Evolutionary conservation across 2,888 invertebrate species (phyloP).

Genomic region (Cerastis leucographa): DNA sequence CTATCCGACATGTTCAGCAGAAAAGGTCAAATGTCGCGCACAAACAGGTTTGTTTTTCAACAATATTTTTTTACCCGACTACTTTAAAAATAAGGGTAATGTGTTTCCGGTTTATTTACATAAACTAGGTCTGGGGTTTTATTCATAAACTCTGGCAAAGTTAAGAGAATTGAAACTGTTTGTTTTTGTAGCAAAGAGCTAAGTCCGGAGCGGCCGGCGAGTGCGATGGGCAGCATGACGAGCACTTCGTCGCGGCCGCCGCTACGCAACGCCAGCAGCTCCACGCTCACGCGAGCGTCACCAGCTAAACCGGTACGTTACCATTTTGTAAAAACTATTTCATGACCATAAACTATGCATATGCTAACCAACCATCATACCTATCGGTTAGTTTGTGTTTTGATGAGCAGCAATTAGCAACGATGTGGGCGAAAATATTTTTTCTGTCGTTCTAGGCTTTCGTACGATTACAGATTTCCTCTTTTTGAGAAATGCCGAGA

Average conservation of each 20-base stretch:
- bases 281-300: constrained; percentile 80
- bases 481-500: neutral
- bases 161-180: neutral
- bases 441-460: too few species aligned
- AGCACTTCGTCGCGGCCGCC: constrained; percentile 84
- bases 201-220: constrained; percentile 84
- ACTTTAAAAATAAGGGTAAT: neutral
- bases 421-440: neutral
- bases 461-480: neutral
- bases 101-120: too few species aligned
- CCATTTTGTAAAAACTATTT: neutral
- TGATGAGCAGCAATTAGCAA: neutral
- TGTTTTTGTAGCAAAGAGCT: constrained; percentile 84
- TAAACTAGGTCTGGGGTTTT: neutral
- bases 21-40: constrained; percentile 91
- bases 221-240: constrained; percentile 74
- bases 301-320: constrained; percentile 77
- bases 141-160: neutral
- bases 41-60: constrained; percentile 90
- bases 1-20: constrained; percentile 96
- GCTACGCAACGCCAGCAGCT: constrained; percentile 91
- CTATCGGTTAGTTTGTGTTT: neutral
- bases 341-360: neutral
- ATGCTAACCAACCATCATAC: neutral
- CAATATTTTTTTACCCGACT: neutral